Conservation (phyloP, 1,140 invertebrate genomes). For the Goniozus legneri region DNA sequence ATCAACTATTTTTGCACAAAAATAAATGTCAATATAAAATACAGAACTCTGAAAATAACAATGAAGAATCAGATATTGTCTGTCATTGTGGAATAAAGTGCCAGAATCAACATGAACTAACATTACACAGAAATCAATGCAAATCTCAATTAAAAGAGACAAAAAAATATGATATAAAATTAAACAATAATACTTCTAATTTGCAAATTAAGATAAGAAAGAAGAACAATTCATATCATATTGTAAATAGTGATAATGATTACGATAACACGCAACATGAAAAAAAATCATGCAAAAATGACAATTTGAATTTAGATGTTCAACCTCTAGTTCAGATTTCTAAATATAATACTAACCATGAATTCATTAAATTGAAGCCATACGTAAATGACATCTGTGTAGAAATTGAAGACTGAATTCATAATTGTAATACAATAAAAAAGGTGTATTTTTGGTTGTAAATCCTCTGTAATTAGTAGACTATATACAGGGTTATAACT, state of each 20-base stretch:
- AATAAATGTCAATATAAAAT: constrained; percentile 24
- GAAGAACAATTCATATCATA: constrained; percentile 48
- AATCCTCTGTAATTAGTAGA: too few species aligned
- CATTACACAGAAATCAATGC: constrained; percentile 37
- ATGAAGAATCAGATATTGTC: neutral
- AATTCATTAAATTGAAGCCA: constrained; percentile 29
- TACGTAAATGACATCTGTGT: constrained; percentile 38
- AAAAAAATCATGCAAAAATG: neutral
- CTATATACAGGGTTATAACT: too few species aligned
- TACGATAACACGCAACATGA: constrained; percentile 7
- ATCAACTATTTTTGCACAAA: constrained; percentile 39
- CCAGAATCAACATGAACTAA: constrained; percentile 37
- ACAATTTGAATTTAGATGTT: neutral
- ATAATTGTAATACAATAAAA: too few species aligned
- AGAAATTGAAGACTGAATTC: constrained; percentile 43
- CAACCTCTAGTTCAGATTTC: neutral
- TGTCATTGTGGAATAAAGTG: constrained; percentile 42
- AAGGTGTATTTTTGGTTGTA: too few species aligned
- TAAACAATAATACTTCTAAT: constrained; percentile 12
- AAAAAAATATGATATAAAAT: neutral
- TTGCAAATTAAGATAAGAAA: constrained; percentile 52
- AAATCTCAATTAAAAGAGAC: constrained; percentile 3
- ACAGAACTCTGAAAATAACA: constrained; percentile 29
- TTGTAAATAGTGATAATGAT: constrained; percentile 37
- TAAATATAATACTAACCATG: constrained; percentile 34